Base-by-base conservation (phyloP, 2,113 vertebrate genomes). In the Stercorarius parasiticus region DNA sequence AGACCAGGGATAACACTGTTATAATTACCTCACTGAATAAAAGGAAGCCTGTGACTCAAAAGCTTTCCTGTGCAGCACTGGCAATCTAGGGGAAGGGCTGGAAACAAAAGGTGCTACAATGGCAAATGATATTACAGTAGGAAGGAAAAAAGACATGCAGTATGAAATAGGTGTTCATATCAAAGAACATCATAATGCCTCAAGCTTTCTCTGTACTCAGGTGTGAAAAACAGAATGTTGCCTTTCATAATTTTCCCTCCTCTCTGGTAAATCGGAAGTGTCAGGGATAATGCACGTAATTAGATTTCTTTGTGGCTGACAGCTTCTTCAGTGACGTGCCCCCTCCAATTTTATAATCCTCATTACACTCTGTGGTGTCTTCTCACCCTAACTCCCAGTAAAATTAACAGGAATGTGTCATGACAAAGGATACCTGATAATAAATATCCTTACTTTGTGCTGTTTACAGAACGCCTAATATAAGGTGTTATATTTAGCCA, bases 211-310 rank as follows among this genome's bases (percentile, higher is more conserved):
- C 53, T 89, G 65, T 89, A 12, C 69, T 95, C 50, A 82, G 80
- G 81, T 97, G 86, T 86, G 83, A 90, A 94, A 95, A 84, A 4
- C 62, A 93, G 87, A 93, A 95, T 61, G 61, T 55, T 96, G 85
- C 81, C 92, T 90, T 83, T 76, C 78, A 64, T 78, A 64, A 85
- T 95, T 82, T 96, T 34, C 30, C 69, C 43, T 61, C 66, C 83
- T 71, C 86, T 82, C 71, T 95, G 50, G 47, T 81, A 90, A 95
- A 97, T 88, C 85, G 82, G 56, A 78, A 91, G 52, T 69, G 77
- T 93, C 80, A 92, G 74, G 58, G 78, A 82, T 91, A 96, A 95
- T 43, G 77, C 52, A 50, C 21, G 7, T 91, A 88, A 97, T 96
- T 84, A 93, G 87, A 95, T 93, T 97, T 81, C 59, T 86, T 84